Percentiles rank a stretch among this genome's conserved stretches.
Evolutionary conservation across 2,113 vertebrate genomes (phyloP).

Genomic region (Natator depressus): DNA sequence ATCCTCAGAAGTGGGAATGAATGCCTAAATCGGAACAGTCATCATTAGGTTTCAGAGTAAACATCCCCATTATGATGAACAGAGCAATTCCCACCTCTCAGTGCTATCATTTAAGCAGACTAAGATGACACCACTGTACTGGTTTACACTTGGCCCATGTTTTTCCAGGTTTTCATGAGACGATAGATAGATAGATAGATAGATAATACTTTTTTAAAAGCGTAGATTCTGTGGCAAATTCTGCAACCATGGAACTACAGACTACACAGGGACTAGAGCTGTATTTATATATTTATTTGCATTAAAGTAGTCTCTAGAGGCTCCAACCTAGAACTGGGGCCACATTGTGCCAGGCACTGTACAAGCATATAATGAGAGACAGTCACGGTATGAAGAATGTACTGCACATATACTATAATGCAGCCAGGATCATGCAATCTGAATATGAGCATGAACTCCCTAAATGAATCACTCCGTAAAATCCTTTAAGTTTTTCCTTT

Average conservation of each 20-base stretch:
- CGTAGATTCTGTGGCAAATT: background rate
- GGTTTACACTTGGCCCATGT: background rate
- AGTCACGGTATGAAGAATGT: background rate
- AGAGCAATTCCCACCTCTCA: constrained; percentile 46
- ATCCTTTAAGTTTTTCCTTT: background rate
- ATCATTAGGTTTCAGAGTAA: constrained; percentile 35
- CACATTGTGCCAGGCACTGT: background rate
- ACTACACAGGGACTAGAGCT: background rate
- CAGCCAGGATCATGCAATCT: background rate
- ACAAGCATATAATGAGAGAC: background rate
- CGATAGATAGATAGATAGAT: too few species aligned
- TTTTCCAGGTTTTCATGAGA: too few species aligned
- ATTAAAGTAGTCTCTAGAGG: background rate
- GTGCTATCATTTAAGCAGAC: background rate
- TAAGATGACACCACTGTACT: background rate
- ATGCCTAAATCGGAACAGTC: background rate
- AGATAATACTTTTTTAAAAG: background rate
- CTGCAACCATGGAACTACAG: background rate
- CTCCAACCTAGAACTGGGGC: background rate
- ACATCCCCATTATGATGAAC: constrained; percentile 62
- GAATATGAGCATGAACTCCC: constrained; percentile 54
- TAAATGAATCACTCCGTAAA: constrained; percentile 77
- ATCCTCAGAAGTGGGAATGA: background rate
- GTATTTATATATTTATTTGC: background rate
- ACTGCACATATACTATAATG: background rate